Conservation (phyloP, 2,797 vertebrate species). For the Tamandua tetradactyla region DNA sequence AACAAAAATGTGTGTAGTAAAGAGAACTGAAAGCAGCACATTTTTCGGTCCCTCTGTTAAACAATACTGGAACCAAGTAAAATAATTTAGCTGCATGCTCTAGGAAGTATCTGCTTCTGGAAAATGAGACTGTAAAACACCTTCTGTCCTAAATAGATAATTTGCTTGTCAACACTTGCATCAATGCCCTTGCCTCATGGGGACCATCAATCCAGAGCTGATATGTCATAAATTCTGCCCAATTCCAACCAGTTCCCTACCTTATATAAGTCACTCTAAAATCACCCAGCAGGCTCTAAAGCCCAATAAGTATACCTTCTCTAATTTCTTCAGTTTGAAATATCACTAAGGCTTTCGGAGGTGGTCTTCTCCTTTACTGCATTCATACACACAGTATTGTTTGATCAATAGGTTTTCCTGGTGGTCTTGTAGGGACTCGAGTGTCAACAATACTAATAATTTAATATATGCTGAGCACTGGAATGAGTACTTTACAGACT, state of each 20-base stretch:
- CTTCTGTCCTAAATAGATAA: background rate
- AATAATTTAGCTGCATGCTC: conserved; percentile 2
- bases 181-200: background rate
- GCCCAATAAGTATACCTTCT: background rate
- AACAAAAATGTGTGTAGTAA: background rate
- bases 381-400: background rate
- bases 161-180: background rate
- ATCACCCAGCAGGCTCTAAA: background rate
- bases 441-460: background rate
- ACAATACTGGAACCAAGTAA: background rate
- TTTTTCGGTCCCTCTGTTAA: background rate
- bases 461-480: background rate
- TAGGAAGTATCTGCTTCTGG: background rate
- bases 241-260: background rate
- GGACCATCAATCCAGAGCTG: background rate
- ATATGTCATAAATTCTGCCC: background rate
- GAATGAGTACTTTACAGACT: background rate
- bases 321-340: background rate
- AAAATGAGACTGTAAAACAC: conserved; percentile 26
- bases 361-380: background rate
- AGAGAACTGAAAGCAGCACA: background rate
- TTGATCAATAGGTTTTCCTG: background rate
- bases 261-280: background rate
- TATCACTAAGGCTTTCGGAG: background rate
- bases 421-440: background rate